A percentile compares a stretch with the other conserved stretches of the same genome.
phyloP scores from a whole-genome alignment of 2,888 invertebrate species.

The Phaonia tiefii region DNA sequence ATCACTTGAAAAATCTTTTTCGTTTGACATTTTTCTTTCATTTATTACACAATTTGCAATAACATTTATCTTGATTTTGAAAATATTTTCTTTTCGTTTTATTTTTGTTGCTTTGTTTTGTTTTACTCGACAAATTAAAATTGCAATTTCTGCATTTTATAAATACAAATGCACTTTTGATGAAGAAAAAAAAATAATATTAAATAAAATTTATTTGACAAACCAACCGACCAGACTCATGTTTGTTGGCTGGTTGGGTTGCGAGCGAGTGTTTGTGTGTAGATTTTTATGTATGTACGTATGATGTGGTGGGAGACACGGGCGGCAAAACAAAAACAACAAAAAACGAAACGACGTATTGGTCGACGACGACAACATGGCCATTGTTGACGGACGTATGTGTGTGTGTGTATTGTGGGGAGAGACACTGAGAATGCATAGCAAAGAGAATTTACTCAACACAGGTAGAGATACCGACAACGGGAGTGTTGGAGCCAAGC shows the following conservation, averaged over 20 bases:
- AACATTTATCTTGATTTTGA: conserved; percentile 8
- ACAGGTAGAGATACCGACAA: not conserved
- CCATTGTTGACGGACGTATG: conserved; percentile 54
- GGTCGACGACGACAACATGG: conserved; percentile 47
- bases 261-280: conserved; percentile 18
- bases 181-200: not conserved
- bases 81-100: not conserved
- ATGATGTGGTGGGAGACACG: conserved; percentile 32
- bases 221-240: conserved; percentile 16
- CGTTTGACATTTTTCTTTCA: not conserved
- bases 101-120: not conserved
- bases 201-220: conserved; percentile 42
- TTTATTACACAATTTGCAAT: conserved; percentile 27
- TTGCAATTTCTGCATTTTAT: conserved; percentile 43
- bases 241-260: too few relatives aligned
- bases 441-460: conserved; percentile 1
- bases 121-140: conserved; percentile 12
- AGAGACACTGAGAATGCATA: conserved; percentile 6
- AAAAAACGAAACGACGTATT: conserved; percentile 29
- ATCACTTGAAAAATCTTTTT: conserved; percentile 29
- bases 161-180: conserved; percentile 36
- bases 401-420: conserved; percentile 21
- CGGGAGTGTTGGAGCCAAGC: not conserved
- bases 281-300: conserved; percentile 15
- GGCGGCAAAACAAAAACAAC: conserved; percentile 38